Conservation (phyloP, 1,140 invertebrate species). For the Leptopilina boulardi region DNA sequence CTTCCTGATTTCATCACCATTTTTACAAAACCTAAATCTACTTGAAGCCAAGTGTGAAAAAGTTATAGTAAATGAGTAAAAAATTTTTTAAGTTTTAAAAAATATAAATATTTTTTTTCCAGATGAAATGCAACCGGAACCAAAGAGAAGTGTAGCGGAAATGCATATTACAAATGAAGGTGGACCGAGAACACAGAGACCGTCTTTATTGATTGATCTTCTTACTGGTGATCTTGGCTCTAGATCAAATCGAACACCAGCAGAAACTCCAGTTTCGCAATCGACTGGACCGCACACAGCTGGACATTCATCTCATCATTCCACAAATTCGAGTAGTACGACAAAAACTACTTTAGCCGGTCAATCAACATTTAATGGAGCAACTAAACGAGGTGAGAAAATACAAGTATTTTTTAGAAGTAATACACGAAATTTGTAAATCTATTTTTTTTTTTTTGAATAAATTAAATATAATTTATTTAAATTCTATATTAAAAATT, state of each 20-base stretch:
- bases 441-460: too few relatives aligned
- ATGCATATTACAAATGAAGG: slow-evolving; percentile 68
- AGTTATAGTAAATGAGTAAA: neutral
- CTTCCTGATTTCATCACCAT: too few relatives aligned
- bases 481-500: neutral
- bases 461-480: too few relatives aligned
- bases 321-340: slow-evolving; percentile 65
- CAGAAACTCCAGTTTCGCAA: slow-evolving; percentile 67
- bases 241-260: slow-evolving; percentile 66
- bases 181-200: slow-evolving; percentile 68
- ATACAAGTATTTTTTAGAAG: too few relatives aligned
- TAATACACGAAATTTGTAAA: too few relatives aligned
- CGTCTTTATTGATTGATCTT: slow-evolving; percentile 71
- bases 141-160: slow-evolving; percentile 71
- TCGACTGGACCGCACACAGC: slow-evolving; percentile 59
- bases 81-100: slow-evolving; percentile 34
- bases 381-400: neutral
- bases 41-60: neutral
- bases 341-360: slow-evolving; percentile 54
- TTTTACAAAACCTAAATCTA: too few relatives aligned
- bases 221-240: slow-evolving; percentile 71
- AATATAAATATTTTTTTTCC: slow-evolving; percentile 29
- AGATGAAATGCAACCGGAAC: slow-evolving; percentile 72
- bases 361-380: slow-evolving; percentile 3
- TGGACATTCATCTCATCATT: slow-evolving; percentile 63